Conservation (phyloP, 2,113 vertebrate genomes). For the Chloebia gouldiae region DNA sequence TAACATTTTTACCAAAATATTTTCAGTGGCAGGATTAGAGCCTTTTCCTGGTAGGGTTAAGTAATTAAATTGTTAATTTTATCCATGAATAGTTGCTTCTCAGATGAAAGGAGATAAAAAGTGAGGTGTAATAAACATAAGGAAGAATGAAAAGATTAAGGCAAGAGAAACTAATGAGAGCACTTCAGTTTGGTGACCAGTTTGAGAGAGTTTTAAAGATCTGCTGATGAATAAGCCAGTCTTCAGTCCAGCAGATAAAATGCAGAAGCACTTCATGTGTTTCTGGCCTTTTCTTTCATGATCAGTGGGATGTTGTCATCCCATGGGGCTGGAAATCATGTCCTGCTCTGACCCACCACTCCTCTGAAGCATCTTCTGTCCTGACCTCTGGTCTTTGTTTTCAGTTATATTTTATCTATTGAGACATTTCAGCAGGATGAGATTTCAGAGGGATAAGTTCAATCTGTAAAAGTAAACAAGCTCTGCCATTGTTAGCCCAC, state of each 20-base stretch:
- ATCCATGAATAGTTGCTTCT: background rate
- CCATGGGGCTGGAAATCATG: rapidly evolving
- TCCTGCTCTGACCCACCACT: background rate
- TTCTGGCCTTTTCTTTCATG: background rate
- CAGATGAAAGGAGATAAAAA: background rate
- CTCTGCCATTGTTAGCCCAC: background rate
- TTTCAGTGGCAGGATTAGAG: background rate
- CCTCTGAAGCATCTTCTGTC: background rate
- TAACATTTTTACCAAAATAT: background rate
- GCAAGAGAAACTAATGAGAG: background rate
- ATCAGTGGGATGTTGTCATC: background rate
- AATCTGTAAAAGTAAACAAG: background rate
- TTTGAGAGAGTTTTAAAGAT: background rate
- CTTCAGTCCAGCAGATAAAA: background rate
- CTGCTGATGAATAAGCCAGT: background rate
- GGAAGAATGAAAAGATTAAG: background rate
- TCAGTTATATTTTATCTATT: background rate
- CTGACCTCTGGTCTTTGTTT: background rate
- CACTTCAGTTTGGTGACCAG: background rate
- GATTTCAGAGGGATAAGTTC: background rate
- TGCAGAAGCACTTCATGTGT: background rate
- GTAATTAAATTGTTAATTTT: background rate
- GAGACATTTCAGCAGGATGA: background rate
- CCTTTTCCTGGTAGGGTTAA: background rate
- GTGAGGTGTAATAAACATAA: background rate